Conservation (phyloP, 2,888 invertebrate species). For the Cantharis rustica region DNA sequence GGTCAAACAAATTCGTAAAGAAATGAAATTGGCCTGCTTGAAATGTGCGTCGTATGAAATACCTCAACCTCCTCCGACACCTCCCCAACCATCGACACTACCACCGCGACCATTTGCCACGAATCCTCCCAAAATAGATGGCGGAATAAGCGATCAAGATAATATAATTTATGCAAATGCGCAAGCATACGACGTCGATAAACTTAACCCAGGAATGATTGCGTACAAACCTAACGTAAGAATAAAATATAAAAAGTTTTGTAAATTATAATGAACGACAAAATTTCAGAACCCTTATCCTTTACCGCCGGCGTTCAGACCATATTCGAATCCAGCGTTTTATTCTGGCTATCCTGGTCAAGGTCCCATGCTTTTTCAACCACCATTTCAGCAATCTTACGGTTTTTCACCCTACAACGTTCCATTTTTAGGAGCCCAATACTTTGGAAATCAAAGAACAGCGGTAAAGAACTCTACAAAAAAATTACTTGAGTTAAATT, state of each 20-base stretch:
- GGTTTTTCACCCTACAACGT: slow-evolving; percentile 42
- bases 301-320: slow-evolving; percentile 56
- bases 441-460: slow-evolving; percentile 57
- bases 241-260: background rate
- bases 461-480: slow-evolving; percentile 56
- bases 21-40: slow-evolving; percentile 68
- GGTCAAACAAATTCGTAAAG: slow-evolving; percentile 68
- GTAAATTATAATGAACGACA: background rate
- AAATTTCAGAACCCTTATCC: slow-evolving; percentile 45
- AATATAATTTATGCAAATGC: slow-evolving; percentile 41
- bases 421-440: slow-evolving; percentile 55
- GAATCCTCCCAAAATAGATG: slow-evolving; percentile 25
- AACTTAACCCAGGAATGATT: slow-evolving; percentile 62
- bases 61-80: slow-evolving; percentile 26
- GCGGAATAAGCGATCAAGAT: slow-evolving; percentile 32
- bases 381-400: slow-evolving; percentile 31
- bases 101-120: slow-evolving; percentile 24
- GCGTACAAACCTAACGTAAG: slow-evolving; percentile 57
- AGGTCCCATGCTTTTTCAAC: slow-evolving; percentile 55
- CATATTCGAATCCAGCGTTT: slow-evolving; percentile 56
- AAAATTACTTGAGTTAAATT: background rate
- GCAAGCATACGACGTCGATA: slow-evolving; percentile 56
- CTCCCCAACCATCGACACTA: slow-evolving; percentile 16
- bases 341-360: slow-evolving; percentile 60
- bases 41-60: slow-evolving; percentile 65